A percentile compares a stretch with the other conserved stretches of the same genome.
These are phyloP conservation scores for Buceros bicornis DNA, from an alignment of 2,797 vertebrate genomes.

Conservation along the genomic window DNA sequence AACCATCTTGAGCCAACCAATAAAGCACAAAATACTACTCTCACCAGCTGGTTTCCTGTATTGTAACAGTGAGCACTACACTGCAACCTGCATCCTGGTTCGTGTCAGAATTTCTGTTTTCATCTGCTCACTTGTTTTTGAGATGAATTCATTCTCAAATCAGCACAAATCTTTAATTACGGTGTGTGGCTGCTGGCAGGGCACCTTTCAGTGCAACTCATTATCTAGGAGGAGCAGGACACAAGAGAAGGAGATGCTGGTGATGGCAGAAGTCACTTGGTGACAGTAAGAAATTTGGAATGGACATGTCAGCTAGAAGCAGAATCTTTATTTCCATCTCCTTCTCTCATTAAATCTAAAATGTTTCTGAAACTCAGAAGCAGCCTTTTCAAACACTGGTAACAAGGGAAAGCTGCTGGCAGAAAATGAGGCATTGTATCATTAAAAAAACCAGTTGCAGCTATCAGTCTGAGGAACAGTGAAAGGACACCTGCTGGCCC, in stretches of 20 bases:
- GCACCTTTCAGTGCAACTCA: background rate
- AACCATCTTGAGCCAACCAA: background rate
- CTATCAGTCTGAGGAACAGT: background rate
- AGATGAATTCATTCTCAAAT: background rate
- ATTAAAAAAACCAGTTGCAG: background rate
- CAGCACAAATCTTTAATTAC: background rate
- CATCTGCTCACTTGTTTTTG: background rate
- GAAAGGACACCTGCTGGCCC: background rate
- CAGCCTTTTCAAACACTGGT: background rate
- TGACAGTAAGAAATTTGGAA: background rate
- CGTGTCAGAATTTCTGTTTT: constrained; percentile 8
- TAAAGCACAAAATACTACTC: background rate
- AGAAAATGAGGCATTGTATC: background rate
- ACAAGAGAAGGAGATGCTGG: background rate
- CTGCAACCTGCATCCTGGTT: background rate
- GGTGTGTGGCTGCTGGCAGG: background rate
- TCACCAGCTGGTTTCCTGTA: background rate
- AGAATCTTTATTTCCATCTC: background rate
- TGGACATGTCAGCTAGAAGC: background rate
- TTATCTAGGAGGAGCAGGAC: background rate
- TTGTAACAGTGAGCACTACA: background rate
- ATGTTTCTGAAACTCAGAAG: background rate
- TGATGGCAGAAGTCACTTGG: background rate
- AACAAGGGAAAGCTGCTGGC: background rate
- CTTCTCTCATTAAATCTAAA: background rate